A percentile compares a stretch with the other conserved stretches of the same genome.
phyloP scores from a whole-genome alignment of 2,113 vertebrate genomes.

The Pedionomus torquatus region DNA sequence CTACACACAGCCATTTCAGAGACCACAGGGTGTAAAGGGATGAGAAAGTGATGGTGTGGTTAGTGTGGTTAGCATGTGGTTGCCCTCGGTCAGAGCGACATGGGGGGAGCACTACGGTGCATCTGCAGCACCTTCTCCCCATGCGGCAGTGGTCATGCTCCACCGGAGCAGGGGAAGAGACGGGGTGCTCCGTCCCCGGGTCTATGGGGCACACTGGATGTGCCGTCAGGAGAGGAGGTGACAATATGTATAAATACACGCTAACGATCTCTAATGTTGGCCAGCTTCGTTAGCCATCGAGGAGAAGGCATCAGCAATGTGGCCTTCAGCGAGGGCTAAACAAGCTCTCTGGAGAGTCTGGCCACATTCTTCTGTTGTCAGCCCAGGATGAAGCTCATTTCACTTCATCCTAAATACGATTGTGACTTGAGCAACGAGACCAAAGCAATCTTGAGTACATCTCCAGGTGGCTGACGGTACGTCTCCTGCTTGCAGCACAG shows the following conservation, averaged over 20 bases:
- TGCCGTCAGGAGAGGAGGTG: fast-evolving
- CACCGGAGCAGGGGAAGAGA: fast-evolving
- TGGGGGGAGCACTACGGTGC: background rate
- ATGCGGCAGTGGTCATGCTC: background rate
- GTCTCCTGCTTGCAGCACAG: background rate
- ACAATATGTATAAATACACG: fast-evolving
- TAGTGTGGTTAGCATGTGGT: background rate
- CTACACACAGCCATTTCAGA: background rate
- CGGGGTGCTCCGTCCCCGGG: too few relatives aligned
- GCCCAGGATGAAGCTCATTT: background rate
- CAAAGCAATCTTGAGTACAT: background rate
- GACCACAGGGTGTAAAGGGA: background rate
- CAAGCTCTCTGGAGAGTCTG: background rate
- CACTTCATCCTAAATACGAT: background rate
- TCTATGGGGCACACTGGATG: fast-evolving
- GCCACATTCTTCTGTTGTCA: fast-evolving
- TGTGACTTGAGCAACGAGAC: background rate
- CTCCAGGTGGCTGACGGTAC: background rate
- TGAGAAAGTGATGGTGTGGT: background rate
- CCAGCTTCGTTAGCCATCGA: background rate
- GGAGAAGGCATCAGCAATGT: fast-evolving
- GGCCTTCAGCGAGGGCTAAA: background rate
- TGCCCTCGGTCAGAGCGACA: background rate
- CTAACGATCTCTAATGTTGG: fast-evolving
- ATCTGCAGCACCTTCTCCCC: background rate